phyloP scores from a whole-genome alignment of 2,888 invertebrate genomes.

The Heliconius sara region DNA sequence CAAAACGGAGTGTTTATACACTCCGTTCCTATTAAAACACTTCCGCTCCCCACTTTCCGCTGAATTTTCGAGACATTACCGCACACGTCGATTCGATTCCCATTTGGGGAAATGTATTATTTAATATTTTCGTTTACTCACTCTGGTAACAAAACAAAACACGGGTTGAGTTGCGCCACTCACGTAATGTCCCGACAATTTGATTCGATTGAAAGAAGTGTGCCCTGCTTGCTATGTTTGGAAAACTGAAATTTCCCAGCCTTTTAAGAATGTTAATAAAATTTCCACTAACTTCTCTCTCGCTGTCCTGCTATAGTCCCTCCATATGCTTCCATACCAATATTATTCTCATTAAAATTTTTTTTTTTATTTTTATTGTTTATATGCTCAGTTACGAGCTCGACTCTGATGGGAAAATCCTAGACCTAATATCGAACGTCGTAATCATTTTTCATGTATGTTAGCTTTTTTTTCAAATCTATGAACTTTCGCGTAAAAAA shows the following conservation, averaged over 20 bases:
- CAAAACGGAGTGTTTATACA: too few relatives aligned
- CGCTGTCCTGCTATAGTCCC: neutral
- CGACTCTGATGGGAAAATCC: constrained; percentile 1
- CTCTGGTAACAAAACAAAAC: neutral
- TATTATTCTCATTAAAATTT: neutral
- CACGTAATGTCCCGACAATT: neutral
- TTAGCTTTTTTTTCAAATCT: neutral
- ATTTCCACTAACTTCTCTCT: too few relatives aligned
- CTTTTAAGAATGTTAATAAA: too few relatives aligned
- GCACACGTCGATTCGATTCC: neutral
- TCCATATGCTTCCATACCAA: neutral
- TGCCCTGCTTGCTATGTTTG: too few relatives aligned
- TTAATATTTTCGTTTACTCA: neutral
- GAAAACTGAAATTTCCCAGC: too few relatives aligned
- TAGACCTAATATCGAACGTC: neutral
- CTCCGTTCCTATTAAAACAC: too few relatives aligned
- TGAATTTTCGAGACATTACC: too few relatives aligned
- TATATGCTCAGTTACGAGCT: neutral
- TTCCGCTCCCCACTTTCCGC: too few relatives aligned
- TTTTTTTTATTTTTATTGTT: constrained; percentile 21
- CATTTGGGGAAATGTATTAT: neutral
- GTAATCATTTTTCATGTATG: neutral
- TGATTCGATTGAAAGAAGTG: neutral
- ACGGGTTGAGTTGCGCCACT: neutral
- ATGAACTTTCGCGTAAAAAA: neutral